Conservation (phyloP, 2,113 vertebrate species). For the Plecotus auritus region DNA sequence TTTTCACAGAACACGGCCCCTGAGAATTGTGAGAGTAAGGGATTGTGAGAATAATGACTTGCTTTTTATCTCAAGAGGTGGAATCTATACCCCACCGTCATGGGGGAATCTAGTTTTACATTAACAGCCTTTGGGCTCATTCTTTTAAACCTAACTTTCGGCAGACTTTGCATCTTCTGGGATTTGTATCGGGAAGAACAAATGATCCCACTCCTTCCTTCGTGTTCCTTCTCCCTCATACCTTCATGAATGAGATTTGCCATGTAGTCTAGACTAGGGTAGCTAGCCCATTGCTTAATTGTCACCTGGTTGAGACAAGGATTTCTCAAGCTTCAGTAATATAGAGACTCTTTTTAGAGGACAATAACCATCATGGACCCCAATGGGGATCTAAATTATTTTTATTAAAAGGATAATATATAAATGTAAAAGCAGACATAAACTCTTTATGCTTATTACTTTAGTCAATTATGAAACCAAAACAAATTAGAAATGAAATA, state of each 20-base stretch:
- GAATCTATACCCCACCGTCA: too few relatives aligned
- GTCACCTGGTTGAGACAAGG: background rate
- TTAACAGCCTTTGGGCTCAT: background rate
- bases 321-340: background rate
- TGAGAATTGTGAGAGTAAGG: background rate
- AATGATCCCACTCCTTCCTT: background rate
- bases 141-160: background rate
- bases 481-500: conserved; percentile 5
- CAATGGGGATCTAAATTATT: background rate
- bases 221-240: background rate
- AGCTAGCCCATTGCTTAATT: background rate
- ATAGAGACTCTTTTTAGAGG: background rate
- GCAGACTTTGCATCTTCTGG: background rate
- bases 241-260: background rate
- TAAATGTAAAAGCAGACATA: background rate
- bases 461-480: background rate
- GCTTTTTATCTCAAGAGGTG: background rate
- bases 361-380: background rate
- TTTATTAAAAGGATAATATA: background rate
- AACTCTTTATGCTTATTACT: background rate
- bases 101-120: background rate
- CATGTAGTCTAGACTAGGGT: background rate
- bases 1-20: background rate
- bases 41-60: background rate
- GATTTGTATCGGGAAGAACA: background rate